These are phyloP conservation scores for Drosophila tanythrix DNA, from an alignment of 2,888 invertebrate genomes.

Conservation along the genomic window DNA sequence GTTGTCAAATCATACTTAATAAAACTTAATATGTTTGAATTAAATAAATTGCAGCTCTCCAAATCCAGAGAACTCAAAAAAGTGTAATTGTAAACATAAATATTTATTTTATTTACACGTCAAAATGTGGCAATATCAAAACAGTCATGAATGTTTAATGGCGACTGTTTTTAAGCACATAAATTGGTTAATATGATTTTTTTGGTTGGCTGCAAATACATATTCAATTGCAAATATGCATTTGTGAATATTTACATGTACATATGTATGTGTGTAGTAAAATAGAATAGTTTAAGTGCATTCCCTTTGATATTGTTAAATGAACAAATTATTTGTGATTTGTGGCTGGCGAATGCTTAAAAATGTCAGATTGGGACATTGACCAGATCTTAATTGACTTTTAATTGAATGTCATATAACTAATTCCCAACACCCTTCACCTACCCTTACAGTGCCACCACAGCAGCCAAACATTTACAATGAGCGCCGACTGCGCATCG, in stretches of 20 bases:
- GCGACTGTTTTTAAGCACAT: slow-evolving; percentile 27
- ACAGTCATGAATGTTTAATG: slow-evolving; percentile 51
- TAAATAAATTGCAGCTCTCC: not conserved
- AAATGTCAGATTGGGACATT: slow-evolving; percentile 22
- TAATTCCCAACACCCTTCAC: slow-evolving; percentile 11
- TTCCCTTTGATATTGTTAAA: slow-evolving; percentile 49
- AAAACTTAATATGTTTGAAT: not conserved
- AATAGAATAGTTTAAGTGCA: slow-evolving; percentile 1
- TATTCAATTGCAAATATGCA: slow-evolving; percentile 51
- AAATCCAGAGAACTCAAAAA: not conserved
- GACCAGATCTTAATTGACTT: slow-evolving; percentile 18
- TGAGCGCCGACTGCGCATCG: slow-evolving; percentile 87
- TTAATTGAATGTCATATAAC: slow-evolving; percentile 13
- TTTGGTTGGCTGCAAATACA: slow-evolving; percentile 65
- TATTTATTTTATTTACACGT: slow-evolving; percentile 6
- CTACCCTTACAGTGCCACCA: slow-evolving; percentile 87
- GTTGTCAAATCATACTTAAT: not conserved
- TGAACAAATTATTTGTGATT: slow-evolving; percentile 61
- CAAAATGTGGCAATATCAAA: slow-evolving; percentile 34
- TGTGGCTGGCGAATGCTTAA: slow-evolving; percentile 46
- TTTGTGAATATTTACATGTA: slow-evolving; percentile 20
- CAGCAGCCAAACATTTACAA: slow-evolving; percentile 89
- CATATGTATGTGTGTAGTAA: slow-evolving; percentile 1
- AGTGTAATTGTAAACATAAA: slow-evolving; percentile 1
- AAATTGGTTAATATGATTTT: slow-evolving; percentile 73